These are phyloP conservation scores for Sebastiscus albofasciatus DNA, from an alignment of 2,797 vertebrate species.

Conservation along the genomic window DNA sequence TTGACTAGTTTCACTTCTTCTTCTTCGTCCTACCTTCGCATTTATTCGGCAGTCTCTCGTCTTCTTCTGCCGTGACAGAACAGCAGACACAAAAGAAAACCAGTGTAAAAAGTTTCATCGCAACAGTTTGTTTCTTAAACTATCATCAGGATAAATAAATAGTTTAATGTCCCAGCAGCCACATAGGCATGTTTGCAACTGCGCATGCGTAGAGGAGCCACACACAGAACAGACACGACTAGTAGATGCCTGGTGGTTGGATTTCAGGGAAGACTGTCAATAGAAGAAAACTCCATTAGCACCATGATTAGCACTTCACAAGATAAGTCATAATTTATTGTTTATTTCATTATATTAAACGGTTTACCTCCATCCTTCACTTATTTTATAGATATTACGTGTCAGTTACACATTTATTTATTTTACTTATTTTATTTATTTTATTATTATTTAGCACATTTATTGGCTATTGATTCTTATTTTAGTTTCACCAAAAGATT, in stretches of 20 bases:
- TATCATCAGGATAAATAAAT: too few species aligned
- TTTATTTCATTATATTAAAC: not conserved
- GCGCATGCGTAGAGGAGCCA: slow-evolving; percentile 36
- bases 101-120: slow-evolving; percentile 55
- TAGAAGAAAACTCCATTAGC: not conserved
- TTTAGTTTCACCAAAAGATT: not conserved
- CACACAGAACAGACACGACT: not conserved
- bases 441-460: not conserved
- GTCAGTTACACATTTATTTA: too few species aligned
- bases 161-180: slow-evolving; percentile 40
- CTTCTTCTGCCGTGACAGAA: slow-evolving; percentile 53
- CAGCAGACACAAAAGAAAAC: slow-evolving; percentile 40
- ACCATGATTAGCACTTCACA: not conserved
- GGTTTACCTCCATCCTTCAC: not conserved
- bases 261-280: slow-evolving; percentile 43
- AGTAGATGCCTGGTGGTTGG: slow-evolving; percentile 10
- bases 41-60: slow-evolving; percentile 83
- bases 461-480: not conserved
- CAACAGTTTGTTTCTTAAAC: not conserved
- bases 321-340: not conserved
- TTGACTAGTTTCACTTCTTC: not conserved
- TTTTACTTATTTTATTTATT: not conserved
- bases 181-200: slow-evolving; percentile 61
- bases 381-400: not conserved
- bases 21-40: slow-evolving; percentile 81